Conservation (phyloP, 2,888 invertebrate genomes). For the Julus scandinavius region DNA sequence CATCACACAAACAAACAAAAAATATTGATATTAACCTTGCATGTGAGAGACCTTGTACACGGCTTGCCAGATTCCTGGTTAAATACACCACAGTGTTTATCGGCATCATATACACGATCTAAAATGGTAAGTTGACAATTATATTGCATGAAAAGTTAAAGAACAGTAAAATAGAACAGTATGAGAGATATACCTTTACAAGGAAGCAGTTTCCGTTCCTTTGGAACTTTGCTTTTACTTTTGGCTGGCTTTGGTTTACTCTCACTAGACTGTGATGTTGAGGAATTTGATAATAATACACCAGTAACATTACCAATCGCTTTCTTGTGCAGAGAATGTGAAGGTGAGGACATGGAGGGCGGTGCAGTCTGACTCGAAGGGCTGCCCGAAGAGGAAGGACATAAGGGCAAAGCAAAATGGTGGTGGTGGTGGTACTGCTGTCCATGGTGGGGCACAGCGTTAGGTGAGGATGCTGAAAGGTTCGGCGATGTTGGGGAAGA, state of each 20-base stretch:
- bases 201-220: conserved; percentile 61
- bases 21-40: conserved; percentile 65
- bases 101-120: conserved; percentile 80
- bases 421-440: conserved; percentile 28
- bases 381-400: neutral
- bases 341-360: conserved; percentile 15
- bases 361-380: neutral
- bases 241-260: conserved; percentile 54
- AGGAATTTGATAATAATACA: conserved; percentile 46
- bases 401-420: neutral
- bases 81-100: conserved; percentile 84
- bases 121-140: conserved; percentile 58
- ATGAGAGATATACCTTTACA: conserved; percentile 61
- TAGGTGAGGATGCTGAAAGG: conserved; percentile 25
- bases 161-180: neutral
- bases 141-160: neutral
- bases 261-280: conserved; percentile 44
- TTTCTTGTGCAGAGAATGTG: conserved; percentile 47
- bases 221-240: conserved; percentile 58
- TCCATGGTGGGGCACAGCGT: neutral
- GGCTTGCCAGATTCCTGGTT: conserved; percentile 75
- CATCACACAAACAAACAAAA: neutral
- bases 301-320: conserved; percentile 19
- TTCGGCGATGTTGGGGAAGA: conserved; percentile 38
- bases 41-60: conserved; percentile 82